Evolutionary conservation across 2,888 invertebrate species (phyloP), one percentile per base, ranked within the genome.

Genomic region (Aspidapion aeneum): DNA sequence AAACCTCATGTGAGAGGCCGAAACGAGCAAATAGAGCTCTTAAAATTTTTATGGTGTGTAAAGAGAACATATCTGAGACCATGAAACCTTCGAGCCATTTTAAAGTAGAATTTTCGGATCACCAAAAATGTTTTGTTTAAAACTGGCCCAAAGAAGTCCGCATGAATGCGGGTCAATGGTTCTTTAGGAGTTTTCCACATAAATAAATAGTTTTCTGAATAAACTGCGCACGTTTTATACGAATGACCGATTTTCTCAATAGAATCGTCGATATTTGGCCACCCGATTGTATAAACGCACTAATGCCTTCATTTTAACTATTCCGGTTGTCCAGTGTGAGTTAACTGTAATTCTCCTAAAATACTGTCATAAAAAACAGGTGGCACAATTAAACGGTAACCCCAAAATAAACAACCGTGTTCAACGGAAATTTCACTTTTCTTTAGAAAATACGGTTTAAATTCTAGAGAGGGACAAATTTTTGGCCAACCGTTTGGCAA

Each of bases 271-370:
- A 57, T 62, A 18, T 35, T 35, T 35, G 35, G 12, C 35, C 35
- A 35, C 35, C 60, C 60, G 61, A 21, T 63, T 22, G 51, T 61
- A 54, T 2, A 54, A 61, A n/a, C 60, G 55, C 1, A 56, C 61
- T 21, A 63, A 20, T 1, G 57, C 82, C 82, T 1, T 82, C 81
- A 58, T 67, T 63, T 59, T 67, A 21, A 62, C 61, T 1, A 63
- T 62, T 21, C 63, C 63, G n/a, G n/a, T n/a, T n/a, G n/a, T n/a
- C n/a, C n/a, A 18, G 48, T 48, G 49, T 63, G 63, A 9, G 50
- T 61, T 12, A 21, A 18, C 17, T 65, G 65, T 48, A 65, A 50
- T 57, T 63, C 63, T 19, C 49, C 55, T 21, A 63, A 55, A 57
- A 63, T 59, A 17, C n/a, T 17, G 52, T 49, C 56, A 7, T 61